Percentiles rank a stretch among this genome's conserved stretches.
Evolutionary conservation across 2,113 vertebrate species (phyloP).

Genomic region (Myrmophylax atrothorax): DNA sequence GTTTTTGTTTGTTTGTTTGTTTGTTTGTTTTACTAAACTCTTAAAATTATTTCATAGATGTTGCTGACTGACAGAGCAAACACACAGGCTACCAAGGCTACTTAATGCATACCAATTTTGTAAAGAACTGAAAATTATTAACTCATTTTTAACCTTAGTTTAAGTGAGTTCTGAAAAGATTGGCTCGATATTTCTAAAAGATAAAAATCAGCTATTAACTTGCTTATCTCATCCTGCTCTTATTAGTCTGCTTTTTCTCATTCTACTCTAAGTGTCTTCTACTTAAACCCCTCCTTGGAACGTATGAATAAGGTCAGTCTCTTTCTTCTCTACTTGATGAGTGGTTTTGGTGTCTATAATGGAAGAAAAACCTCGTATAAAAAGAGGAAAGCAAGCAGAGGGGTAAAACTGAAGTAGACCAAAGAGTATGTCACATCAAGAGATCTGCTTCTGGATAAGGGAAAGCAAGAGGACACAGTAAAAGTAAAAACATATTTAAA

Average conservation of each 20-base stretch:
- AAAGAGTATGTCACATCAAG: background rate
- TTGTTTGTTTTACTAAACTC: background rate
- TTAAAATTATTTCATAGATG: background rate
- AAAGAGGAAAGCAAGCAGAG: background rate
- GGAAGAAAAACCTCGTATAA: background rate
- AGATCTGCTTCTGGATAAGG: background rate
- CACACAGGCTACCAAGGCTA: background rate
- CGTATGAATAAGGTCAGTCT: background rate
- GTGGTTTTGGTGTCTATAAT: background rate
- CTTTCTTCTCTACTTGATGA: background rate
- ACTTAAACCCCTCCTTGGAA: background rate
- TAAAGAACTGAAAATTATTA: background rate
- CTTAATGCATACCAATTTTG: background rate
- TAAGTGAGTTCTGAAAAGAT: background rate
- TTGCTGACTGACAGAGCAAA: background rate
- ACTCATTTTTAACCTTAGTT: background rate
- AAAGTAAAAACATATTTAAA: background rate
- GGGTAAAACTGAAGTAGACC: background rate
- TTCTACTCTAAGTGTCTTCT: background rate
- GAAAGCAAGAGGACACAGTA: background rate
- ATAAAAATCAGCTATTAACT: background rate
- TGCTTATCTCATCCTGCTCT: background rate
- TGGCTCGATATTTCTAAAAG: background rate
- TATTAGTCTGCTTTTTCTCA: background rate
- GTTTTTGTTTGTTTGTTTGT: background rate